Percentiles rank a stretch among this genome's conserved stretches.
Conservation (phyloP, 1,140 invertebrate genomes). For the Belonocnema kinseyi region DNA sequence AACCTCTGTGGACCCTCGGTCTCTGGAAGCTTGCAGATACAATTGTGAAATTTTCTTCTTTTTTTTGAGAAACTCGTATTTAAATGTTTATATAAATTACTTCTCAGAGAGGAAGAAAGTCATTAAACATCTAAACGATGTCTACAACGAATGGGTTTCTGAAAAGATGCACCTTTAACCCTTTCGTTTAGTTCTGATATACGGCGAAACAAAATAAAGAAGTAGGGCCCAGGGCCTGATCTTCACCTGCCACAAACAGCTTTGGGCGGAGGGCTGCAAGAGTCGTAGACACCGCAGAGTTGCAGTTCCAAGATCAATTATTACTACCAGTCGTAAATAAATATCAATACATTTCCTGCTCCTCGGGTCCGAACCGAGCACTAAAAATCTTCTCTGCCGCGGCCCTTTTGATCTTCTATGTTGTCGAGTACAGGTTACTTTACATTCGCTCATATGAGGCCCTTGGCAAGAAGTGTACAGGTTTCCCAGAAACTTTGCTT, state of each 20-base stretch:
- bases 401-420: not conserved
- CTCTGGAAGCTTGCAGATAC: no score
- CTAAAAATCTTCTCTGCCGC: not conserved
- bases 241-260: not conserved
- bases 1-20: no score
- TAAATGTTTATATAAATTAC: no score
- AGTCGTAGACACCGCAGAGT: slow-evolving; percentile 40
- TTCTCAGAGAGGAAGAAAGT: not conserved
- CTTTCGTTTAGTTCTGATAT: slow-evolving; percentile 60
- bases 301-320: slow-evolving; percentile 59
- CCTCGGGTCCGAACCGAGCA: not conserved
- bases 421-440: not conserved
- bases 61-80: no score
- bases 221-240: slow-evolving; percentile 56
- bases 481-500: no score
- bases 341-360: slow-evolving; percentile 56
- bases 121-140: not conserved
- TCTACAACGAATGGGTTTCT: slow-evolving; percentile 32
- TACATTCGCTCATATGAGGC: no score
- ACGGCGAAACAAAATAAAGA: slow-evolving; percentile 59
- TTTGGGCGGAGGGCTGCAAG: slow-evolving; percentile 18
- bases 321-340: slow-evolving; percentile 65
- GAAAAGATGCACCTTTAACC: slow-evolving; percentile 55
- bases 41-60: no score
- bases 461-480: slow-evolving; percentile 32